Evolutionary conservation across 2,888 invertebrate species (phyloP), one percentile per base, ranked within the genome.

Genomic region (Notodonta dromedarius): DNA sequence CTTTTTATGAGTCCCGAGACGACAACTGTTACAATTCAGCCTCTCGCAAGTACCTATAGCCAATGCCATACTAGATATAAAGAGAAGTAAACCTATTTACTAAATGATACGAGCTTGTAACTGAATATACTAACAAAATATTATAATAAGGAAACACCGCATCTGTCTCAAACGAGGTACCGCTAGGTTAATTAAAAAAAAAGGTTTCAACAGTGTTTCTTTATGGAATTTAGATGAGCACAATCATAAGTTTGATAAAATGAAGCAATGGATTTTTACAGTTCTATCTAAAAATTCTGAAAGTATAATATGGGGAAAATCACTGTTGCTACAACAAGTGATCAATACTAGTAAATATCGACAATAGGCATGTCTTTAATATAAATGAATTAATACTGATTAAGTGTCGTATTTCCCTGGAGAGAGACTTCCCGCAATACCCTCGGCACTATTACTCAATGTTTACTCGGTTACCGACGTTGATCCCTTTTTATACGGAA

Each of bases 1-100:
- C 90, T 88, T 92, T 92, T 92, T 91, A 92, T 85, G 89, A 86
- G 90, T 89, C 92, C 89, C 91, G 72, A 72, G 90, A 84, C 89
- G 90, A 86, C 86, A 85, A 88, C 89, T 89, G 85, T 86, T 86
- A 86, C 87, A 84, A 84, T 86, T 84, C 86, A 84, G 87, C 87
- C 86, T 87, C 85, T 82, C 82, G 81, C 79, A 82, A 85, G 84
- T 84, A 84, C 80, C 82, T 83, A 82, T 76, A 78, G 75, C 78
- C 82, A 76, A 79, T 82, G 80, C 82, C 80, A 80, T 80, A 81
- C 77, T 72, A 74, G 63, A 70, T 60, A 66, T 63, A 62, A 65
- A 69, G 59, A 62, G 70, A 70, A 71, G 70, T 76, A 44, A 56
- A 56, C n/a, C 56, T 55, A 56, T 56, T 44, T 63, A 66, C 67